Evolutionary conservation across 2,797 vertebrate species (phyloP).

Genomic region (Rhinichthys osculus): DNA sequence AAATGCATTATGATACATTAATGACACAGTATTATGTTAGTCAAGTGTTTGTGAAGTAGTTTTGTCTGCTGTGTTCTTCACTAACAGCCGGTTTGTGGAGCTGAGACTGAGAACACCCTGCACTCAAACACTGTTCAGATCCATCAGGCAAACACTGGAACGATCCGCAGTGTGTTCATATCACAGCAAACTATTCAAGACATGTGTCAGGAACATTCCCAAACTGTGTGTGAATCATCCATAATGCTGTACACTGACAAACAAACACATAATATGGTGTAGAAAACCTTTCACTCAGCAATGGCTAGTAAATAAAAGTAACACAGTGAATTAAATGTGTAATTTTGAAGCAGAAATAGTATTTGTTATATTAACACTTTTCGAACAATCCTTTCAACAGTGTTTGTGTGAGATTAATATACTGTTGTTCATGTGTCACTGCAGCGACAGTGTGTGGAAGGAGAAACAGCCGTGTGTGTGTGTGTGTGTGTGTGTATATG

Average conservation of each 20-base stretch:
- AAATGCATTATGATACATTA: neutral
- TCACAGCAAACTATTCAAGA: neutral
- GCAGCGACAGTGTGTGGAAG: no score
- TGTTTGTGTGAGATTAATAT: no score
- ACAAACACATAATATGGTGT: no score
- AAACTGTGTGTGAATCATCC: neutral
- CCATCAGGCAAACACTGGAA: neutral
- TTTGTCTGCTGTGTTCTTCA: neutral
- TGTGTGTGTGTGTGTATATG: slow-evolving; percentile 10
- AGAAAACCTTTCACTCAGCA: no score
- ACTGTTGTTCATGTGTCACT: no score
- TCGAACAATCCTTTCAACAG: no score
- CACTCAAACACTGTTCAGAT: neutral
- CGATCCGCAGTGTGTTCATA: neutral
- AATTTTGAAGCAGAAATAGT: neutral
- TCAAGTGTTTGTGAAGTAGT: neutral
- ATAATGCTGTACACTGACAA: no score
- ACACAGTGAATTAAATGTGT: neutral
- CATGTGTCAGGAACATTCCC: neutral
- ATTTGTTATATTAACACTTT: no score
- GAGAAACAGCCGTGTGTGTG: no score
- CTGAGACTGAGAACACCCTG: neutral
- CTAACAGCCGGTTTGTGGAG: neutral
- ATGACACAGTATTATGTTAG: no score
- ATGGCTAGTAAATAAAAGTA: no score